Evolutionary conservation across 1,140 invertebrate species (phyloP).

Genomic region (Lithobius niger): DNA sequence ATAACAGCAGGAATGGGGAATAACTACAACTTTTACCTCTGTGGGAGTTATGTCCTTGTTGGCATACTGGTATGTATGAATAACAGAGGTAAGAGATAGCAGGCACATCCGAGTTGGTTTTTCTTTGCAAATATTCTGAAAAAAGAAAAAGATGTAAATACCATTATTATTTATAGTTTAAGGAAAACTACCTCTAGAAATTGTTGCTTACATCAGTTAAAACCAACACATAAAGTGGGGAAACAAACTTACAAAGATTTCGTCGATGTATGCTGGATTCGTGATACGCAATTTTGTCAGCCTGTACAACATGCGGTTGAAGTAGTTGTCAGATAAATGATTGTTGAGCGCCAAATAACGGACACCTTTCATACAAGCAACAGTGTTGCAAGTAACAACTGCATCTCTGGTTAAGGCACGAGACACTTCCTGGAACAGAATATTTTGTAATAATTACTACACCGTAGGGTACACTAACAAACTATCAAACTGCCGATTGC

Average conservation of each 20-base stretch:
- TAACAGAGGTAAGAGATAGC: neutral
- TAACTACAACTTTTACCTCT: too few relatives aligned
- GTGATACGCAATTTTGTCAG: slow-evolving; percentile 11
- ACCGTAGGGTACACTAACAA: too few relatives aligned
- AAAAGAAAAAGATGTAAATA: neutral
- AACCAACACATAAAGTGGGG: neutral
- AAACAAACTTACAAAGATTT: slow-evolving; percentile 10
- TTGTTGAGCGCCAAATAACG: neutral
- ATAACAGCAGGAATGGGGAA: too few relatives aligned
- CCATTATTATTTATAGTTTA: neutral
- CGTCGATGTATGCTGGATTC: slow-evolving; percentile 8
- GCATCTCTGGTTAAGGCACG: slow-evolving; percentile 11
- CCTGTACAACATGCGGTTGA: slow-evolving; percentile 8
- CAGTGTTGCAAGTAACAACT: slow-evolving; percentile 13
- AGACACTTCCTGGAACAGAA: slow-evolving; percentile 11
- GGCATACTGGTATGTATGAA: slow-evolving; percentile 6
- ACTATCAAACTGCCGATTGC: too few relatives aligned
- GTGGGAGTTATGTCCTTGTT: too few relatives aligned
- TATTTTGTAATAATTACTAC: too few relatives aligned
- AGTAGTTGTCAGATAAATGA: slow-evolving; percentile 8
- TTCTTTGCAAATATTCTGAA: slow-evolving; percentile 8
- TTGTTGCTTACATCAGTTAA: neutral
- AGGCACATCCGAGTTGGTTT: slow-evolving; percentile 5
- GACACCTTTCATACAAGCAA: slow-evolving; percentile 12
- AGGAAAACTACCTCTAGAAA: neutral